Percentiles rank a stretch among this genome's conserved stretches.
Conservation (phyloP, 2,797 vertebrate species). For the Sebastes glaucus region DNA sequence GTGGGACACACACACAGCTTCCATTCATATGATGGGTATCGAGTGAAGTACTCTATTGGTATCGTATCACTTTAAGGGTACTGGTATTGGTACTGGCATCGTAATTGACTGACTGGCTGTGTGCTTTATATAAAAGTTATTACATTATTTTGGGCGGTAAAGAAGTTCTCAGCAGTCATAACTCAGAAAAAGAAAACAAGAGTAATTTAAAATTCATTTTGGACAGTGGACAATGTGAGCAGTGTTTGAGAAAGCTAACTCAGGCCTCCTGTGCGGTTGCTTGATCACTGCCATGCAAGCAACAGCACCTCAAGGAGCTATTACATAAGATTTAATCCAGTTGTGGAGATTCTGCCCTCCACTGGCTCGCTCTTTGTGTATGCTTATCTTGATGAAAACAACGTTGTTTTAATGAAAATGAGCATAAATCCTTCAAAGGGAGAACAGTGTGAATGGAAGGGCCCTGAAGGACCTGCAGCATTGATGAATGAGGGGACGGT, state of each 20-base stretch:
- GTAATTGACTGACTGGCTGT: not conserved
- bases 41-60: too few species aligned
- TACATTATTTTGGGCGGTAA: not conserved
- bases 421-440: slow-evolving; percentile 24
- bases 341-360: slow-evolving; percentile 12
- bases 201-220: not conserved
- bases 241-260: not conserved
- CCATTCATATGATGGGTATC: too few species aligned
- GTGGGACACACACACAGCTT: too few species aligned
- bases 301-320: slow-evolving; percentile 23
- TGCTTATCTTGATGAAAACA: slow-evolving; percentile 30
- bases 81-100: too few species aligned
- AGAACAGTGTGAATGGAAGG: slow-evolving; percentile 26
- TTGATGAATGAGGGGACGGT: slow-evolving; percentile 34
- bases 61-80: too few species aligned
- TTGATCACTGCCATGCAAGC: not conserved
- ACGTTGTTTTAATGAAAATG: slow-evolving; percentile 16
- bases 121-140: not conserved
- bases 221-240: not conserved
- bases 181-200: not conserved
- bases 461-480: slow-evolving; percentile 14
- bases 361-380: not conserved
- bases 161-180: not conserved
- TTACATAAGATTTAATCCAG: slow-evolving; percentile 43
- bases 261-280: not conserved